phyloP scores from a whole-genome alignment of 1,140 invertebrate genomes.

The Archivesica marissinica region DNA sequence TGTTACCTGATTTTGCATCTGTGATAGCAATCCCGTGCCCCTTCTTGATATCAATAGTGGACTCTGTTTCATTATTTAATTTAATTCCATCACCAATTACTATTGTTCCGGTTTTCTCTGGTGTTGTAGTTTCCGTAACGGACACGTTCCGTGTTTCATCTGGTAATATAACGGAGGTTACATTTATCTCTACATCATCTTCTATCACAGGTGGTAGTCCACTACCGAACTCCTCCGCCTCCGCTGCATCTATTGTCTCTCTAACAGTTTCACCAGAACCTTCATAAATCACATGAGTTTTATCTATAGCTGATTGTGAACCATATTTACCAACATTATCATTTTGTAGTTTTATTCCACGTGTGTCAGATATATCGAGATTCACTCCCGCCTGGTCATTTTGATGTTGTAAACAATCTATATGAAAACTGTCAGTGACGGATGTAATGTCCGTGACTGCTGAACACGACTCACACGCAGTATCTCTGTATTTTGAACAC shows the following conservation, averaged over 20 bases:
- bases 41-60: background rate
- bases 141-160: background rate
- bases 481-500: constrained; percentile 49
- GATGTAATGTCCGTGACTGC: background rate
- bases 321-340: background rate
- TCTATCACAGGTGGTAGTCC: background rate
- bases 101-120: constrained; percentile 2
- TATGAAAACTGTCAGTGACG: background rate
- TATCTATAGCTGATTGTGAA: background rate
- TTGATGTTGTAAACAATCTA: constrained; percentile 37
- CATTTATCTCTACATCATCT: constrained; percentile 23
- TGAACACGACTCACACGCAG: constrained; percentile 49
- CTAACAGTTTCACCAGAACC: constrained; percentile 39
- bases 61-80: constrained; percentile 22
- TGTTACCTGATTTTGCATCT: background rate
- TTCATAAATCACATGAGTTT: constrained; percentile 21
- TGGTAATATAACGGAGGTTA: constrained; percentile 33
- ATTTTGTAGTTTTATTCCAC: background rate
- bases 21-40: background rate
- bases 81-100: constrained; percentile 17
- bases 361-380: background rate
- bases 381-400: constrained; percentile 4
- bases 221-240: background rate
- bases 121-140: background rate
- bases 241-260: background rate